Percentiles rank a stretch among this genome's conserved stretches.
phyloP scores from a whole-genome alignment of 1,140 invertebrate genomes.

The Chlorops oryzae region DNA sequence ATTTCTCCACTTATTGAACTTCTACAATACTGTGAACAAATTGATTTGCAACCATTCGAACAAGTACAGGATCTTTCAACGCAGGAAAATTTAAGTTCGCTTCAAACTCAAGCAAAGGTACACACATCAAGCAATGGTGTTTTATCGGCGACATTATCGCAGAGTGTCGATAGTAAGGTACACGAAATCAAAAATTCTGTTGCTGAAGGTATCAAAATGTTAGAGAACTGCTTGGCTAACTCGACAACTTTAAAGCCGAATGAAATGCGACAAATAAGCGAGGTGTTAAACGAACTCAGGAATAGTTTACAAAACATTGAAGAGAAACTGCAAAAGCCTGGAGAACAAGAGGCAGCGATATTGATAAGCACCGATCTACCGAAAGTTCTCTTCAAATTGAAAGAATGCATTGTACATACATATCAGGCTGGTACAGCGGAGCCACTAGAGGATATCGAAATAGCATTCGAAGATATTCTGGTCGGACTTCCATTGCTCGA shows the following conservation, averaged over 20 bases:
- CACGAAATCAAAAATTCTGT: slow-evolving; percentile 36
- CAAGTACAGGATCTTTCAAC: slow-evolving; percentile 34
- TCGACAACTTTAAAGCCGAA: slow-evolving; percentile 19
- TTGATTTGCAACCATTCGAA: slow-evolving; percentile 29
- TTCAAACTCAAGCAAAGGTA: slow-evolving; percentile 46
- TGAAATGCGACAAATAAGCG: slow-evolving; percentile 26
- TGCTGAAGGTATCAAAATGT: slow-evolving; percentile 36
- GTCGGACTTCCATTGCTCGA: slow-evolving; percentile 33
- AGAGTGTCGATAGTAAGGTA: no score
- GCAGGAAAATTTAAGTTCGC: slow-evolving; percentile 33
- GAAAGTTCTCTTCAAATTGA: slow-evolving; percentile 38
- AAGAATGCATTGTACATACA: slow-evolving; percentile 43
- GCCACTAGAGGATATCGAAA: slow-evolving; percentile 37
- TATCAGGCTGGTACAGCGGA: slow-evolving; percentile 37
- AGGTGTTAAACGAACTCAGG: slow-evolving; percentile 36
- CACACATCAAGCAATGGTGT: no score
- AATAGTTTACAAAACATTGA: slow-evolving; percentile 32
- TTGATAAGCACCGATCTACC: slow-evolving; percentile 33
- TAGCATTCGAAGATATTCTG: slow-evolving; percentile 40
- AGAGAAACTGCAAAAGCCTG: slow-evolving; percentile 19
- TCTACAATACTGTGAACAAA: slow-evolving; percentile 30
- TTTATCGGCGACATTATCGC: no score
- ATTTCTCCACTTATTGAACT: slow-evolving; percentile 13
- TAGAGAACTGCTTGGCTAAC: slow-evolving; percentile 29
- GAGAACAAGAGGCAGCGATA: slow-evolving; percentile 26